Evolutionary conservation across 2,888 invertebrate species (phyloP).

Genomic region (Dicranocentrus wangi): DNA sequence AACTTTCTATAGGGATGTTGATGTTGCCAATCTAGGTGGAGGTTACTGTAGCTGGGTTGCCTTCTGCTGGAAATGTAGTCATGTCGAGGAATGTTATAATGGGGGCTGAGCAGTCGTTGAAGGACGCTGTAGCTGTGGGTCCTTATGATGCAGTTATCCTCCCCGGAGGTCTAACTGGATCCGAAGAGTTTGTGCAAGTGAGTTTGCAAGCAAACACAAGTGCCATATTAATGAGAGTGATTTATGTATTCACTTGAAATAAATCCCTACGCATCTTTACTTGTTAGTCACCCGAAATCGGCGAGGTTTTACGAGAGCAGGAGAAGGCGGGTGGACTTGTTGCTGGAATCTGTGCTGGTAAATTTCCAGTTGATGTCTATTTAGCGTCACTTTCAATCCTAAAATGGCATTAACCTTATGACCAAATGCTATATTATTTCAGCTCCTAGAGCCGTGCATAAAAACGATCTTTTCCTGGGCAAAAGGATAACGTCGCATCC

Average conservation of each 20-base stretch:
- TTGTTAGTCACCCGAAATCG: constrained; percentile 82
- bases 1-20: constrained; percentile 79
- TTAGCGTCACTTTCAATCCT: background rate
- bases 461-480: constrained; percentile 86
- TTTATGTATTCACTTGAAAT: background rate
- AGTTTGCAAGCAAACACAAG: too few species aligned
- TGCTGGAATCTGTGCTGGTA: constrained; percentile 96
- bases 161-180: constrained; percentile 93
- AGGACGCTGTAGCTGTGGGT: constrained; percentile 78
- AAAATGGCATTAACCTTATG: background rate
- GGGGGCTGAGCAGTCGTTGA: constrained; percentile 84
- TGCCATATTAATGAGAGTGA: too few species aligned
- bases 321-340: constrained; percentile 84
- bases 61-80: constrained; percentile 80
- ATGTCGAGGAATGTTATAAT: constrained; percentile 90
- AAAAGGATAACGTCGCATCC: constrained; percentile 94
- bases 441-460: constrained; percentile 90
- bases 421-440: constrained; percentile 72
- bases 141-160: constrained; percentile 85
- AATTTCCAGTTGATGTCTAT: background rate
- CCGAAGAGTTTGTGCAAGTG: constrained; percentile 83
- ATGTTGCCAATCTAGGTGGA: constrained; percentile 84
- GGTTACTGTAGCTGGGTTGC: constrained; percentile 89
- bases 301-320: constrained; percentile 85
- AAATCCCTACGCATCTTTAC: background rate